Evolutionary conservation across 2,888 invertebrate genomes (phyloP).

Genomic region (Cheilosia grossa): DNA sequence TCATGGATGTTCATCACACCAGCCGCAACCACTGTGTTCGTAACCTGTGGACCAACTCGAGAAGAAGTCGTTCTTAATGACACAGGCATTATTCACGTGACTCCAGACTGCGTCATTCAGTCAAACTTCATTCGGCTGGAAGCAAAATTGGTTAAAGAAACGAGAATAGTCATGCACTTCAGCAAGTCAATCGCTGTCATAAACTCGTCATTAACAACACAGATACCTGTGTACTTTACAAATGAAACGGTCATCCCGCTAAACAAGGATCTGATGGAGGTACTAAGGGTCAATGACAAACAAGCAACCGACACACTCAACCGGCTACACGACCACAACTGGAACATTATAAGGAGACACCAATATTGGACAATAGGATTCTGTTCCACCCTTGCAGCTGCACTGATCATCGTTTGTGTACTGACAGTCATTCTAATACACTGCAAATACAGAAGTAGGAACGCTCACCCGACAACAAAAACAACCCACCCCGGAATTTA

Average conservation of each 20-base stretch:
- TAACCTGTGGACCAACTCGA: neutral
- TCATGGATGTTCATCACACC: slow-evolving; percentile 17
- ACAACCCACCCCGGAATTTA: too few relatives aligned
- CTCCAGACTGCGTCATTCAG: neutral
- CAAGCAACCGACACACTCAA: neutral
- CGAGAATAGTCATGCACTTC: neutral
- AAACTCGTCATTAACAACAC: neutral
- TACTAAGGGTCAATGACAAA: neutral
- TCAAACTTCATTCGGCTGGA: neutral
- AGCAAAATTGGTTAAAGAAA: neutral
- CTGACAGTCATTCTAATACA: too few relatives aligned
- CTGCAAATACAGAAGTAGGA: too few relatives aligned
- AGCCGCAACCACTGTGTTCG: slow-evolving; percentile 7
- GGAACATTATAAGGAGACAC: too few relatives aligned
- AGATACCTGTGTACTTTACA: neutral
- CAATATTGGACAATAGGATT: too few relatives aligned
- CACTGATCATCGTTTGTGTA: too few relatives aligned
- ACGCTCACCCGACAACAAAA: too few relatives aligned
- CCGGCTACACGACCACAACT: neutral
- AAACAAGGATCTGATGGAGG: neutral
- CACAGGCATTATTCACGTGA: neutral
- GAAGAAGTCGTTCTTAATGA: slow-evolving; percentile 4
- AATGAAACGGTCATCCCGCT: neutral
- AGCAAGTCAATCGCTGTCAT: too few relatives aligned
- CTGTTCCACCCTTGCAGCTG: too few relatives aligned